Conservation (phyloP, 2,888 invertebrate species). For the Melanargia galathea region DNA sequence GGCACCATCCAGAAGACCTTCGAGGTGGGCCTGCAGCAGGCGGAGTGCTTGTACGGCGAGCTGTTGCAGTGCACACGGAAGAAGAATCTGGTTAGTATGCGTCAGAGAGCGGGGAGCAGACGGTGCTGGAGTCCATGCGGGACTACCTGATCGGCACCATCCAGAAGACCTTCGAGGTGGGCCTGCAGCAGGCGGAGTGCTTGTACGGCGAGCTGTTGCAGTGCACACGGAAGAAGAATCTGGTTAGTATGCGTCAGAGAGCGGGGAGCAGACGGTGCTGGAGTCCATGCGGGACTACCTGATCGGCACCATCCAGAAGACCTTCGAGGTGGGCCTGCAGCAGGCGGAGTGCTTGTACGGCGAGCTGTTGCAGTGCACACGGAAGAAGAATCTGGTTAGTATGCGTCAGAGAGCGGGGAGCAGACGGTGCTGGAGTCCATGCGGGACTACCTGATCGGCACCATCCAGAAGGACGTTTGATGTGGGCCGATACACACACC, state of each 20-base stretch:
- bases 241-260: conserved; percentile 90
- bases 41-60: conserved; percentile 95
- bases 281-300: conserved; percentile 96
- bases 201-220: conserved; percentile 95
- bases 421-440: conserved; percentile 93
- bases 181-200: conserved; percentile 92
- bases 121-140: conserved; percentile 93
- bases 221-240: conserved; percentile 95
- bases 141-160: conserved; percentile 96
- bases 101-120: conserved; percentile 88
- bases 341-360: conserved; percentile 95
- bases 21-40: conserved; percentile 92
- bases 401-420: conserved; percentile 87
- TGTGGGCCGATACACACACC: too few relatives aligned
- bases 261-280: conserved; percentile 89
- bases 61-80: conserved; percentile 95
- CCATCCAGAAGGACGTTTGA: conserved; percentile 97
- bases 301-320: conserved; percentile 94
- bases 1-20: conserved; percentile 96
- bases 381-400: conserved; percentile 95
- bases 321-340: conserved; percentile 93
- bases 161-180: conserved; percentile 96
- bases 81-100: conserved; percentile 94
- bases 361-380: conserved; percentile 96
- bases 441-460: conserved; percentile 94